phyloP scores from a whole-genome alignment of 1,140 invertebrate species.

The Drosophila melanogaster region DNA sequence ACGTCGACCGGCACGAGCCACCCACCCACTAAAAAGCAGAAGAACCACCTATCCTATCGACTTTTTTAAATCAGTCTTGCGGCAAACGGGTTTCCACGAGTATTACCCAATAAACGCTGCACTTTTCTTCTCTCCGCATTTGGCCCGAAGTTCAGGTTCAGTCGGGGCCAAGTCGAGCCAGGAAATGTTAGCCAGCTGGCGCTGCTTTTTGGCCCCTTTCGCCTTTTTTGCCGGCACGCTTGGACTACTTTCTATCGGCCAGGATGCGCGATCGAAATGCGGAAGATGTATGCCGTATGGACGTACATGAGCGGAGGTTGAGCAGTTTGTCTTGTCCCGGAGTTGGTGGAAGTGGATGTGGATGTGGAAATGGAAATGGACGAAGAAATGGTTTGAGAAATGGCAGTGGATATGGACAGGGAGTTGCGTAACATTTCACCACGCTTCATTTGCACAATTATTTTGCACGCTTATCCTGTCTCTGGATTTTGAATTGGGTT shows the following conservation, averaged over 20 bases:
- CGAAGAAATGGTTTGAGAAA: background rate
- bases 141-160: slow-evolving; percentile 81
- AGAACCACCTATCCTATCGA: slow-evolving; percentile 24
- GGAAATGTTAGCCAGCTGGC: slow-evolving; percentile 62
- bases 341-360: slow-evolving; percentile 27
- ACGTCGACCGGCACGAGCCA: slow-evolving; percentile 2
- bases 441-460: slow-evolving; percentile 62
- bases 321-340: slow-evolving; percentile 30
- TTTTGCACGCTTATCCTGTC: slow-evolving; percentile 50
- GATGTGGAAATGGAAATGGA: slow-evolving; percentile 22
- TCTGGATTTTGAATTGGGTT: slow-evolving; percentile 16
- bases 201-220: slow-evolving; percentile 25
- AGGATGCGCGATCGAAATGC: slow-evolving; percentile 74
- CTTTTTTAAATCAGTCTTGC: slow-evolving; percentile 18
- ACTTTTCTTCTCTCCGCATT: background rate
- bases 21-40: slow-evolving; percentile 29
- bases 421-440: slow-evolving; percentile 78
- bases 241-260: slow-evolving; percentile 79
- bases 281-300: slow-evolving; percentile 52
- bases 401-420: slow-evolving; percentile 17
- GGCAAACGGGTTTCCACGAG: slow-evolving; percentile 41
- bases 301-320: slow-evolving; percentile 17
- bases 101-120: slow-evolving; percentile 37
- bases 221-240: slow-evolving; percentile 62
- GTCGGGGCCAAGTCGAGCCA: slow-evolving; percentile 49